Evolutionary conservation across 2,113 vertebrate species (phyloP).

Genomic region (Cololabis saira): DNA sequence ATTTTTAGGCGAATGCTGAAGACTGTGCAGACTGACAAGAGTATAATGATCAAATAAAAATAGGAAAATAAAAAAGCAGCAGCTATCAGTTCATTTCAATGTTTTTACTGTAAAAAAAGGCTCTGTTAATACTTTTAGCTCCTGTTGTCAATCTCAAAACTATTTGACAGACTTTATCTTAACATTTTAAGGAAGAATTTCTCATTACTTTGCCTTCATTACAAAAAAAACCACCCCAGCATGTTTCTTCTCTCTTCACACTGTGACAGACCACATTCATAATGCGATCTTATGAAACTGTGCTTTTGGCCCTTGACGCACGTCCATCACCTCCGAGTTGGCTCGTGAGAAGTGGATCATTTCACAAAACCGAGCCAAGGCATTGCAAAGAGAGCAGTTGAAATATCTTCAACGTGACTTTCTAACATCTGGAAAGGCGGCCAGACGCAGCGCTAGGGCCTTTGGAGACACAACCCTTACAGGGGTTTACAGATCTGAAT

Average conservation of each 20-base stretch:
- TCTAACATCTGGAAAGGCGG: slow-evolving; percentile 65
- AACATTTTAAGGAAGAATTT: not conserved
- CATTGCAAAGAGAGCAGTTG: slow-evolving; percentile 46
- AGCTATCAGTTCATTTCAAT: no score
- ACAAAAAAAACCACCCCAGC: slow-evolving; percentile 20
- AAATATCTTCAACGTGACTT: slow-evolving; percentile 52
- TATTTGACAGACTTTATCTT: slow-evolving; percentile 4
- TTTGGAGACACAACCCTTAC: slow-evolving; percentile 50
- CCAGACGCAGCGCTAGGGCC: slow-evolving; percentile 47
- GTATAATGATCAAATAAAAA: not conserved
- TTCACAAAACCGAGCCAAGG: slow-evolving; percentile 58
- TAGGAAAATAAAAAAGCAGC: not conserved
- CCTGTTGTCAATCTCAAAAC: not conserved
- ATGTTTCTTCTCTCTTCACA: slow-evolving; percentile 27
- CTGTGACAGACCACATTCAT: slow-evolving; percentile 39
- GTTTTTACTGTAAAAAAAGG: not conserved
- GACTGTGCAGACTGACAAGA: not conserved
- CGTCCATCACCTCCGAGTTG: slow-evolving; percentile 20
- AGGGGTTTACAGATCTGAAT: slow-evolving; percentile 62
- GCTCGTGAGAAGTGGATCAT: slow-evolving; percentile 55
- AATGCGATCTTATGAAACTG: slow-evolving; percentile 46
- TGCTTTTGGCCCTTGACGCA: slow-evolving; percentile 35
- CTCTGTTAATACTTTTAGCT: not conserved
- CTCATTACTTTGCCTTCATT: slow-evolving; percentile 1
- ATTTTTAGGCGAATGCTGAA: slow-evolving; percentile 2